A percentile compares a stretch with the other conserved stretches of the same genome.
These are phyloP conservation scores for Sebastes kiyomatsui DNA, from an alignment of 2,797 vertebrate genomes.

Conservation along the genomic window DNA sequence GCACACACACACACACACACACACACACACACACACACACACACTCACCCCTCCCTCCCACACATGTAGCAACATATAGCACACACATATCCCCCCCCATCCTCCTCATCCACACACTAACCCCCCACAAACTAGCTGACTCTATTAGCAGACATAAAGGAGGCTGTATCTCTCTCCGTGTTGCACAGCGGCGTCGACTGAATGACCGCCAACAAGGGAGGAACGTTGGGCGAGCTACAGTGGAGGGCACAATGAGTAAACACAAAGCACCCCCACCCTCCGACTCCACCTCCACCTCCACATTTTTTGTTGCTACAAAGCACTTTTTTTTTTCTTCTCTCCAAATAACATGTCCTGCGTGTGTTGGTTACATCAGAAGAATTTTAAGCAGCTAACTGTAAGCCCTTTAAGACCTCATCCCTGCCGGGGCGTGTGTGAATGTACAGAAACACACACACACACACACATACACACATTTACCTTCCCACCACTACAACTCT, in stretches of 20 bases:
- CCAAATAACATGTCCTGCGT: slow-evolving; percentile 68
- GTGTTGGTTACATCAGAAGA: slow-evolving; percentile 82
- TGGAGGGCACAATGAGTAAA: slow-evolving; percentile 41
- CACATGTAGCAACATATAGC: slow-evolving; percentile 44
- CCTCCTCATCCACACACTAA: not conserved
- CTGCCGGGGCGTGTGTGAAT: slow-evolving; percentile 33
- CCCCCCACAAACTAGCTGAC: slow-evolving; percentile 8
- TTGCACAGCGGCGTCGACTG: not conserved
- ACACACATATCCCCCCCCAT: slow-evolving; percentile 7
- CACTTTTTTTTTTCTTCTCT: slow-evolving; percentile 47
- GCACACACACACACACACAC: not conserved
- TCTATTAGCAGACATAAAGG: slow-evolving; percentile 36
- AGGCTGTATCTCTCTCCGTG: slow-evolving; percentile 17
- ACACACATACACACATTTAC: not conserved
- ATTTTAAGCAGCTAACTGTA: slow-evolving; percentile 87
- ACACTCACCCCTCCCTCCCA: slow-evolving; percentile 17
- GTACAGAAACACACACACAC: slow-evolving; percentile 9
- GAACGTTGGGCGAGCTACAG: slow-evolving; percentile 30
- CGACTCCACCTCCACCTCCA: not conserved
- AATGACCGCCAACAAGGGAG: slow-evolving; percentile 35
- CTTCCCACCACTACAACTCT: slow-evolving; percentile 24
- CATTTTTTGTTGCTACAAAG: slow-evolving; percentile 40
- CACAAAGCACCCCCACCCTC: slow-evolving; percentile 2
- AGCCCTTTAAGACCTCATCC: slow-evolving; percentile 80
- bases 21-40: not conserved